Conservation (phyloP, 2,888 invertebrate genomes). For the Helicoverpa assulta region DNA sequence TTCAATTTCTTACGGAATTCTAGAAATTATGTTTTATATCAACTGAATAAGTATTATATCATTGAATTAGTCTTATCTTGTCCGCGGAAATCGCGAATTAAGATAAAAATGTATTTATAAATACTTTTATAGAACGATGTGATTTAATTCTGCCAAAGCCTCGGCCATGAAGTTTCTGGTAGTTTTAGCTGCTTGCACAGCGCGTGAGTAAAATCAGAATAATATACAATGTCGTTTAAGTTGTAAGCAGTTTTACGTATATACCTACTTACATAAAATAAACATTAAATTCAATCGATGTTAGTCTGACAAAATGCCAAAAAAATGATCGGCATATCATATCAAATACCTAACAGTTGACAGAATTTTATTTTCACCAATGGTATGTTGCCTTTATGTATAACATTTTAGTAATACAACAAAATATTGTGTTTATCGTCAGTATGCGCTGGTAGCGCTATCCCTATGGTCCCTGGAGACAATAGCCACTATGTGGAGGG, state of each 20-base stretch:
- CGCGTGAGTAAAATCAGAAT: neutral
- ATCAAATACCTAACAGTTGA: too few species aligned
- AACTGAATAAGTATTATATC: neutral
- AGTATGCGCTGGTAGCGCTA: slow-evolving; percentile 69
- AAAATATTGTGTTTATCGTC: slow-evolving; percentile 21
- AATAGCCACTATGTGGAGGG: slow-evolving; percentile 79
- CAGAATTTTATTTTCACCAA: too few species aligned
- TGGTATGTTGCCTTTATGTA: neutral
- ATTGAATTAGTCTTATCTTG: neutral
- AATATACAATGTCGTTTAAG: neutral
- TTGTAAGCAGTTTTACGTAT: too few species aligned
- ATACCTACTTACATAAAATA: neutral
- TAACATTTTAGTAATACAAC: neutral
- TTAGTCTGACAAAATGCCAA: too few species aligned
- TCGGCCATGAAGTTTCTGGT: neutral
- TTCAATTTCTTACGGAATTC: neutral
- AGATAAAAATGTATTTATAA: neutral
- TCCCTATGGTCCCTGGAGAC: slow-evolving; percentile 71
- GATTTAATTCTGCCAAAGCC: slow-evolving; percentile 1
- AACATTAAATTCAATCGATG: neutral
- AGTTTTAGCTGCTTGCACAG: neutral
- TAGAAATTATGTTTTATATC: neutral
- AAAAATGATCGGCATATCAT: too few species aligned
- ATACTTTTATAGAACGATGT: neutral
- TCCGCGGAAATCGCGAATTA: neutral